Conservation (phyloP, 2,797 vertebrate genomes). For the Darevskia nairensis region DNA sequence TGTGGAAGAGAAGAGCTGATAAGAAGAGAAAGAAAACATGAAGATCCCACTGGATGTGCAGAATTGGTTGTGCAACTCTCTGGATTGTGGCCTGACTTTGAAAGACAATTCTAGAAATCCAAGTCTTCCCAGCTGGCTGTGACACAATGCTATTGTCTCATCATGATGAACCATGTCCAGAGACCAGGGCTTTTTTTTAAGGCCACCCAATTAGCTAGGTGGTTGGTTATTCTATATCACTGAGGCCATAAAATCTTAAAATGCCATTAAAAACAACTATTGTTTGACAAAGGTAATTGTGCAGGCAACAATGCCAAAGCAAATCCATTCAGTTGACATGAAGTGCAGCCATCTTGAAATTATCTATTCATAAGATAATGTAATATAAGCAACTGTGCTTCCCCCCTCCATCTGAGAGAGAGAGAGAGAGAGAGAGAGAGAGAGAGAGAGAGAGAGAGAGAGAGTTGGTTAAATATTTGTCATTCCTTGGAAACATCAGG, state of each 20-base stretch:
- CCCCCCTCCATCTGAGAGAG: no score
- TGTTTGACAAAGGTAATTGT: not conserved
- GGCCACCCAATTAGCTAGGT: not conserved
- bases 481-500: not conserved
- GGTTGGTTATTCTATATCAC: not conserved
- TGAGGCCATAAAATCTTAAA: not conserved
- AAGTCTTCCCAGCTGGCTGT: not conserved
- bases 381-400: not conserved
- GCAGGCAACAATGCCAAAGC: not conserved
- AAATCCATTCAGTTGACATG: not conserved
- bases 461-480: not conserved
- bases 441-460: no score
- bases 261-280: not conserved
- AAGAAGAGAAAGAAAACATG: not conserved
- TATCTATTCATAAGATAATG: not conserved
- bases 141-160: not conserved
- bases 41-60: not conserved
- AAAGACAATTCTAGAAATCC: not conserved
- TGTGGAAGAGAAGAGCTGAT: not conserved
- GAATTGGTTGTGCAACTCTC: not conserved
- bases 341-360: not conserved
- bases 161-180: not conserved
- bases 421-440: no score
- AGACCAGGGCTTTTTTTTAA: not conserved
- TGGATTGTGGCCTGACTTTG: not conserved